phyloP scores from a whole-genome alignment of 1,140 invertebrate genomes.

The Ylistrum balloti region DNA sequence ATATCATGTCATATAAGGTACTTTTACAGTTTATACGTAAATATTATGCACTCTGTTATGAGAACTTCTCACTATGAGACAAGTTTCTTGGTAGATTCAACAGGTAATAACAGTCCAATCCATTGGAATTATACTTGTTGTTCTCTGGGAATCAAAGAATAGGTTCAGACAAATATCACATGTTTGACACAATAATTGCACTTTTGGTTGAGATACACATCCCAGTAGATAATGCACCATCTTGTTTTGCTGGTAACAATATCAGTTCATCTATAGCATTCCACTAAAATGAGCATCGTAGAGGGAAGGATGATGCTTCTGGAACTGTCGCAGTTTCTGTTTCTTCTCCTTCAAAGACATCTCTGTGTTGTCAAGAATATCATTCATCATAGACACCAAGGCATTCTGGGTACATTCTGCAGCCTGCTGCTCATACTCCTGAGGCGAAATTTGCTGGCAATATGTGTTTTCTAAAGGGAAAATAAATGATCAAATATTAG shows the following conservation, averaged over 20 bases:
- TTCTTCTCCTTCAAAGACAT: constrained; percentile 82
- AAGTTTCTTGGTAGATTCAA: neutral
- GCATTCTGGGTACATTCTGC: constrained; percentile 78
- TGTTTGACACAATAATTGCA: constrained; percentile 14
- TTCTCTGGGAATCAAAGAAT: neutral
- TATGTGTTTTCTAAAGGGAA: constrained; percentile 69
- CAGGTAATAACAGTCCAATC: neutral
- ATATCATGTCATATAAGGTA: neutral
- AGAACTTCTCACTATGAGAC: neutral
- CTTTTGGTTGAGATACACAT: neutral
- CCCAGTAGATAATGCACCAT: neutral
- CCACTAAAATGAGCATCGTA: constrained; percentile 76
- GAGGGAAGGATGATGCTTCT: constrained; percentile 77
- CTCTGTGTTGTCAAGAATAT: constrained; percentile 81
- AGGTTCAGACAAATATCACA: constrained; percentile 3
- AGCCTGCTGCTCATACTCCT: constrained; percentile 81
- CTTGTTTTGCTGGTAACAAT: neutral
- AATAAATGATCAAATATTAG: neutral
- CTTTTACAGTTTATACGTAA: neutral
- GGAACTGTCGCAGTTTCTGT: constrained; percentile 80
- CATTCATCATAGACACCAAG: constrained; percentile 80
- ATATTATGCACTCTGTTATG: neutral
- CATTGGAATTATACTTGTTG: neutral
- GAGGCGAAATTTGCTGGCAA: constrained; percentile 75
- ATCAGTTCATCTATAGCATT: constrained; percentile 51